These are phyloP conservation scores for Agraylea sexmaculata DNA, from an alignment of 1,140 invertebrate species.

Conservation along the genomic window DNA sequence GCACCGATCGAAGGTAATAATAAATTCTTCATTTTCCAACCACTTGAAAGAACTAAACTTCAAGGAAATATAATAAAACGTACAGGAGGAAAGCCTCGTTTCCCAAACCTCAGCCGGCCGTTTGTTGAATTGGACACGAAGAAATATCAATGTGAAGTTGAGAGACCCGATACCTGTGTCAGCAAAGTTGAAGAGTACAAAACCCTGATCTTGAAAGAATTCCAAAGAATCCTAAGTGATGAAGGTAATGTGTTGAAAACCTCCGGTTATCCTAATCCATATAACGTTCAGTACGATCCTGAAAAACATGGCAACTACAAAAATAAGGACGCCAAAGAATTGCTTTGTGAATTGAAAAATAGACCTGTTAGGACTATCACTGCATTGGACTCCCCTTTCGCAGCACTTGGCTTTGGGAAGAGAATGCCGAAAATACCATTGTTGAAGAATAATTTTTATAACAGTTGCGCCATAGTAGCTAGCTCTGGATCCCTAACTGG, in stretches of 20 bases:
- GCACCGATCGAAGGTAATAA: conserved; percentile 2
- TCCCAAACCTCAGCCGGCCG: conserved; percentile 41
- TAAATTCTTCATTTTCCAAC: conserved; percentile 7
- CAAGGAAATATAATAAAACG: conserved; percentile 23
- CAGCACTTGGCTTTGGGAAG: conserved; percentile 28
- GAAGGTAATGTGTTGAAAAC: conserved; percentile 47
- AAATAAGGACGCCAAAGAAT: conserved; percentile 31
- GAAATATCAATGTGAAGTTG: conserved; percentile 40
- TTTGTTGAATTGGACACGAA: conserved; percentile 41
- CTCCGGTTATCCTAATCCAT: conserved; percentile 42
- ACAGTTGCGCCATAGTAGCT: conserved; percentile 62
- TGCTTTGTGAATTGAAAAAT: conserved; percentile 40
- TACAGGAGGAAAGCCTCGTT: conserved; percentile 38
- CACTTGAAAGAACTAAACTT: conserved; percentile 25
- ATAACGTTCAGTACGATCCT: conserved; percentile 43
- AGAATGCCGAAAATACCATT: conserved; percentile 24
- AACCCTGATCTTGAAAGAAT: conserved; percentile 43
- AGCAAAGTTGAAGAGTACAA: conserved; percentile 41
- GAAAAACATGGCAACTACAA: conserved; percentile 27
- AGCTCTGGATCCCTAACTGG: conserved; percentile 59
- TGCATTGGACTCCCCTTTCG: conserved; percentile 34
- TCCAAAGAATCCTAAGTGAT: conserved; percentile 45
- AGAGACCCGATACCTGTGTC: conserved; percentile 32
- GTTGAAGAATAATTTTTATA: conserved; percentile 41
- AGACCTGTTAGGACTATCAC: conserved; percentile 36